phyloP scores from a whole-genome alignment of 2,113 vertebrate species.

The Leptosomus discolor region DNA sequence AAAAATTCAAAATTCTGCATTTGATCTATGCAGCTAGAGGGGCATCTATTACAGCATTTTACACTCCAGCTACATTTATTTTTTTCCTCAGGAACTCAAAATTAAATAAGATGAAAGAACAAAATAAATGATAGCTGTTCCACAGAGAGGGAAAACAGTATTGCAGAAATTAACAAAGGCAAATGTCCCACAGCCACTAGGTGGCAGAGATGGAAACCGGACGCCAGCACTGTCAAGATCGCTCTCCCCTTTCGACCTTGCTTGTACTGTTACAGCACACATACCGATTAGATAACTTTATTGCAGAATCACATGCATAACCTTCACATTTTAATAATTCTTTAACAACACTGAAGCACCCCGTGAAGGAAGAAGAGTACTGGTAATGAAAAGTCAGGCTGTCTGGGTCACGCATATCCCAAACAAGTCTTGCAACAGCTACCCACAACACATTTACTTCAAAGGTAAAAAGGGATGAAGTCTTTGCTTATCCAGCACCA shows the following conservation, averaged over 20 bases:
- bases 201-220: background rate
- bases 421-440: background rate
- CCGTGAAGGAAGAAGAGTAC: background rate
- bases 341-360: background rate
- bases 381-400: background rate
- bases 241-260: background rate
- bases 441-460: background rate
- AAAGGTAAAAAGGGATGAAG: background rate
- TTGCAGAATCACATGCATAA: background rate
- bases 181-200: background rate
- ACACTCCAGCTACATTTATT: background rate
- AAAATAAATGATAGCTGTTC: background rate
- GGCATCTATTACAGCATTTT: background rate
- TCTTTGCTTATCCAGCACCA: background rate
- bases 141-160: background rate
- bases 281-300: background rate
- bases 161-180: background rate
- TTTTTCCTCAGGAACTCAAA: background rate
- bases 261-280: background rate
- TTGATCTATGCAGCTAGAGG: background rate
- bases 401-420: background rate
- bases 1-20: background rate
- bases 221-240: background rate
- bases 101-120: background rate
- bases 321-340: background rate